Base-by-base conservation (phyloP, 1,140 invertebrate genomes). In the Drosophila nikananu region DNA sequence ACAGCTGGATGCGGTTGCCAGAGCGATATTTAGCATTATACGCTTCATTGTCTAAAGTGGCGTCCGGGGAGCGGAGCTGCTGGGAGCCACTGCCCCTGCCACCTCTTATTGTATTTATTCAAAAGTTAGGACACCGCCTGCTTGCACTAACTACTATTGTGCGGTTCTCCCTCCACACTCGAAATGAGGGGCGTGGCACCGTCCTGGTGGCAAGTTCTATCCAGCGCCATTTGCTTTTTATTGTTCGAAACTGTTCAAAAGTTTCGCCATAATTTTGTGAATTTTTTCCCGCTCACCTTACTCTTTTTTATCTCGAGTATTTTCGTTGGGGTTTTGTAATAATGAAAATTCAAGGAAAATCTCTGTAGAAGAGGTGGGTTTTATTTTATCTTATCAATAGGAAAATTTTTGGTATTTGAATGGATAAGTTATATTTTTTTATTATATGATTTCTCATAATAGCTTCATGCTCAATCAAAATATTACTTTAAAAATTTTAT, bases 1-100 rank as follows among this genome's bases (percentile, higher is more conserved):
- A 60, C 74, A 77, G 80, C 80, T 87, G 80, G 61, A 64, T 87
- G 81, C 70, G 81, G 81, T 70, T 90, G 81, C 70, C 78, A 78
- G 86, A 78, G 60, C 82, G 77, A 89, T 90, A 89, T 89, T 89
- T 84, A 79, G 86, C 81, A 90, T 89, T 89, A 89, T 87, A 89
- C 86, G 86, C 81, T 89, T 90, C 86, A 89, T 89, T 89, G 86
- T 89, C 86, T 89, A 89, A 89, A 89, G 86, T 89, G 86, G 86
- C 71, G 86, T 76, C 70, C 71, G 58, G 86, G 86, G 86, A 86
- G 54, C 35, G n/a, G 54, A 25, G 35, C 32, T 37, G 52, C 32
- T 21, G 52, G 52, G 72, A 61, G 51, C 58, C 51, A 13, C 57
- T 55, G 32, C 48, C 35, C 23, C 39, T 19, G 9, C 30, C 41